phyloP scores from a whole-genome alignment of 2,113 vertebrate species.

The Psilopsiagon aurifrons region DNA sequence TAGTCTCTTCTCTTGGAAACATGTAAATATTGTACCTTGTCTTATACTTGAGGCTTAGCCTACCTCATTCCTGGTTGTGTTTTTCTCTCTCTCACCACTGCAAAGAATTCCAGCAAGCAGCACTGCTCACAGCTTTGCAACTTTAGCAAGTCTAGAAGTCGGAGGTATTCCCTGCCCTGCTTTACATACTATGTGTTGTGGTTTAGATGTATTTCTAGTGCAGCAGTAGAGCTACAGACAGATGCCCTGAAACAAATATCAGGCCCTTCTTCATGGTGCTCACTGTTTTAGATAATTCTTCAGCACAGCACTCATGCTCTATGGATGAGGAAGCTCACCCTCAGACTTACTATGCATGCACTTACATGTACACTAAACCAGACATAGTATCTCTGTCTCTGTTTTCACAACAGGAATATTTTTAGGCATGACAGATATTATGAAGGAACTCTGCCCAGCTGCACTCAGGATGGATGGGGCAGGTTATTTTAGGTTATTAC shows the following conservation, averaged over 20 bases:
- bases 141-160: neutral
- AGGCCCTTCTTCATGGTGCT: neutral
- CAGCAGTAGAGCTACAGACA: neutral
- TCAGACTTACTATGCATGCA: neutral
- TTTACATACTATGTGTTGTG: neutral
- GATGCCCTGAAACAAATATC: neutral
- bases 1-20: neutral
- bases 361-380: neutral
- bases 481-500: conserved; percentile 50
- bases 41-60: neutral
- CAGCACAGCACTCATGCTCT: neutral
- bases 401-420: conserved; percentile 60
- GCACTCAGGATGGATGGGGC: conserved; percentile 18
- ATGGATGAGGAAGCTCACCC: neutral
- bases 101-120: neutral
- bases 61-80: neutral
- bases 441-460: conserved; percentile 47
- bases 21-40: neutral
- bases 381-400: conserved; percentile 22
- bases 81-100: neutral
- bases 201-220: neutral
- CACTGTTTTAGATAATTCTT: neutral
- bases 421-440: conserved; percentile 62
- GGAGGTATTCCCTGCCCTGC: conserved; percentile 3
- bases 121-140: neutral